Evolutionary conservation across 2,797 vertebrate species (phyloP).

Genomic region (Limosa lapponica): DNA sequence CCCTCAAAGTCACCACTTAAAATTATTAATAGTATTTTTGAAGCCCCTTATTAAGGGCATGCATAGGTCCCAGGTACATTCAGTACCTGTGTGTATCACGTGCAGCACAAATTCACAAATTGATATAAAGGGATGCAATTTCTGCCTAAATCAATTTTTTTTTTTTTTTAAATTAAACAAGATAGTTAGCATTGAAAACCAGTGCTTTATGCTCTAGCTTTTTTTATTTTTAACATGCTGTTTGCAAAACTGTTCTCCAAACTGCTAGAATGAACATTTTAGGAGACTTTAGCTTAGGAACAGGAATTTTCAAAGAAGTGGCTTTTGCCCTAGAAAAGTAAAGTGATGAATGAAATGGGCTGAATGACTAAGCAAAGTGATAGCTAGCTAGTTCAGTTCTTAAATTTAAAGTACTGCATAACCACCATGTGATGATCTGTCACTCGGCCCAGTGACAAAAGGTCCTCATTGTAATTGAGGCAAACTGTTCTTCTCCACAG

Average conservation of each 20-base stretch:
- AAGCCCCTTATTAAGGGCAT: not conserved
- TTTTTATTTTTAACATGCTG: not conserved
- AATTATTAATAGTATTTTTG: not conserved
- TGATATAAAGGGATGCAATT: not conserved
- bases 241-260: not conserved
- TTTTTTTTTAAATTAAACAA: not conserved
- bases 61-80: not conserved
- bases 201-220: not conserved
- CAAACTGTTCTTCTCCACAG: not conserved
- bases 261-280: not conserved
- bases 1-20: not conserved
- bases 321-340: not conserved
- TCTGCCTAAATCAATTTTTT: not conserved
- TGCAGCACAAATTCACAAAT: not conserved
- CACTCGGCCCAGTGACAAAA: not conserved
- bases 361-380: slow-evolving; percentile 8
- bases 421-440: not conserved
- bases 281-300: not conserved
- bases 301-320: not conserved
- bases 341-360: not conserved
- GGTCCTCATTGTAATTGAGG: not conserved
- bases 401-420: not conserved
- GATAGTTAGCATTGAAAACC: not conserved
- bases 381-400: not conserved
- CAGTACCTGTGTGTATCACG: not conserved